Evolutionary conservation across 2,797 vertebrate genomes (phyloP).

Genomic region (Bovichtus diacanthus): DNA sequence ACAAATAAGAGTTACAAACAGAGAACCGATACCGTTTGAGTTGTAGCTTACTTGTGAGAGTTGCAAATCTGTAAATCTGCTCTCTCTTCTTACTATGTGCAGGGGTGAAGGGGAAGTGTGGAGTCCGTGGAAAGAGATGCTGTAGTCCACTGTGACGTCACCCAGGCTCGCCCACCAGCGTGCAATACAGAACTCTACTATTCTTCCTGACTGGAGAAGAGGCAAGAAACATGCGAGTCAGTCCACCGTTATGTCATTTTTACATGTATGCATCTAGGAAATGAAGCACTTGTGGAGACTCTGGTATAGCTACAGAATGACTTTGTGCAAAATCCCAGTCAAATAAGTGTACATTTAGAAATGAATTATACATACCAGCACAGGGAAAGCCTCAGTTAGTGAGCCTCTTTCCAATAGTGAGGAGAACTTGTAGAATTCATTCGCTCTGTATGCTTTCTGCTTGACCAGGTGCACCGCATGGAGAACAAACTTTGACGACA

Average conservation of each 20-base stretch:
- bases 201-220: slow-evolving; percentile 88
- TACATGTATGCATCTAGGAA: background rate
- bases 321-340: background rate
- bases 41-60: background rate
- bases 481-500: slow-evolving; percentile 97
- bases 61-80: background rate
- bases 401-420: slow-evolving; percentile 95
- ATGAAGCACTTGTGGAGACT: background rate
- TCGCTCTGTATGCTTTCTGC: slow-evolving; percentile 95
- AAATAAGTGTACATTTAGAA: background rate
- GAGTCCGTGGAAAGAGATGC: slow-evolving; percentile 94
- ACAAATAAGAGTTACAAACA: slow-evolving; percentile 11
- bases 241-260: background rate
- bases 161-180: slow-evolving; percentile 99
- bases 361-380: slow-evolving; percentile 85
- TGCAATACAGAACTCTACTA: slow-evolving; percentile 96
- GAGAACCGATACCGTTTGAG: background rate
- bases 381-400: slow-evolving; percentile 95
- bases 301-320: background rate
- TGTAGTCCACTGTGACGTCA: slow-evolving; percentile 95
- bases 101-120: slow-evolving; percentile 89
- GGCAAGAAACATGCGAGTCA: slow-evolving; percentile 23
- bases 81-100: slow-evolving; percentile 90
- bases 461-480: slow-evolving; percentile 96
- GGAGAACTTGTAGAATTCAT: slow-evolving; percentile 98